These are phyloP conservation scores for Bos indicus DNA, from an alignment of 2,113 vertebrate genomes.

Conservation along the genomic window DNA sequence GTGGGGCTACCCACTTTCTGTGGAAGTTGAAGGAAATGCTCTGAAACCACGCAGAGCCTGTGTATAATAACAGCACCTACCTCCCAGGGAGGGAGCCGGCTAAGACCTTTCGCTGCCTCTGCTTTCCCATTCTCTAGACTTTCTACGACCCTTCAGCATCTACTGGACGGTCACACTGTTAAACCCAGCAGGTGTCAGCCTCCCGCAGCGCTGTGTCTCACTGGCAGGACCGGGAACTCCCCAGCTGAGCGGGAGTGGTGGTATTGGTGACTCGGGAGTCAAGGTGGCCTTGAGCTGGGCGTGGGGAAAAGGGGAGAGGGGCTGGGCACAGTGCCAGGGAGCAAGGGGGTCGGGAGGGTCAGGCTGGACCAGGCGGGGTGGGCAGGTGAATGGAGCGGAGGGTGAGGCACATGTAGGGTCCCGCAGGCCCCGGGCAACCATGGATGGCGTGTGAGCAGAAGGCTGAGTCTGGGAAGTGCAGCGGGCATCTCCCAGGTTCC, in stretches of 20 bases:
- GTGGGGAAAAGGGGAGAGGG: neutral
- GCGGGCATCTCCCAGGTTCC: neutral
- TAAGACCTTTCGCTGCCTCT: neutral
- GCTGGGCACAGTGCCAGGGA: neutral
- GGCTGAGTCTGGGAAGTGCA: neutral
- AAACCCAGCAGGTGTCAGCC: neutral
- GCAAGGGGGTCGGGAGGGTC: neutral
- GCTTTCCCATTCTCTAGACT: neutral
- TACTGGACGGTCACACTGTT: neutral
- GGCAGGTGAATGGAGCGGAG: neutral
- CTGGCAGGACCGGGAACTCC: neutral
- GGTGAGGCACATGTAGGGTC: neutral
- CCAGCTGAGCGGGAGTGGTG: neutral
- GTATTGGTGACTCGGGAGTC: neutral
- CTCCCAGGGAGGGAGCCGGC: neutral
- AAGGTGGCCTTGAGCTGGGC: neutral
- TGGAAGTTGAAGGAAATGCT: neutral
- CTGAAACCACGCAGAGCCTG: neutral
- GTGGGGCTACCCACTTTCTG: neutral
- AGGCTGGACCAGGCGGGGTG: neutral
- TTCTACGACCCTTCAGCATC: neutral
- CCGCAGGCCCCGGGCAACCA: neutral
- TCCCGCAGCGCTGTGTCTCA: neutral
- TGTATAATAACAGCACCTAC: accelerated
- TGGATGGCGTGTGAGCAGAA: neutral